Base-by-base conservation (phyloP, 2,888 invertebrate species). In the Temnothorax rugatulus region DNA sequence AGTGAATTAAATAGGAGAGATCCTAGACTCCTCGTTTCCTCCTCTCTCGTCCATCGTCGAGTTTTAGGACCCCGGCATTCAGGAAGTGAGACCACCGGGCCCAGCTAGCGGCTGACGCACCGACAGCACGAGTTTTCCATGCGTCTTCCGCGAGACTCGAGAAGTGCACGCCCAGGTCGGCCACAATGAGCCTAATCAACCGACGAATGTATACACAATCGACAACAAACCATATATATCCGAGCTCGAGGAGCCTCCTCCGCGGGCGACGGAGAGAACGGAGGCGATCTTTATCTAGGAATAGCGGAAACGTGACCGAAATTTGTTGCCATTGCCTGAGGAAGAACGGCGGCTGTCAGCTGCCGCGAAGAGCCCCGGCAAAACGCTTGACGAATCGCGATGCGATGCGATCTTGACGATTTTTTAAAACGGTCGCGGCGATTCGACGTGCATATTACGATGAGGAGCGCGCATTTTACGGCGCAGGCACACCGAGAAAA, bases 171-270 rank as follows among this genome's bases (percentile, higher is more conserved):
- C 89, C 90, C 90, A 85, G 86, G 75, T 83, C 89, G 84, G 69
- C 91, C 90, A 94, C 94, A 94, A 94, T 94, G 93, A 92, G 91
- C 91, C 92, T 93, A 94, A 94, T 94, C 93, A 94, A 91, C 91
- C 94, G 91, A 91, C 91, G 87, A 91, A 90, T 92, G 92, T 93
- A 89, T 88, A 93, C 92, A 92, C 90, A 91, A 92, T 92, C 92
- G 90, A 92, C 93, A 92, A 94, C 94, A 93, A 93, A 91, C 92
- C 91, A 84, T 91, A 86, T 90, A 90, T 87, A 86, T 85, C 59
- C 82, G 69, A 59, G 18, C 21, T 34, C 7, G 71, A 79, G 57
- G 79, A 69, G 79, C 54, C 61, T 44, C 44, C 29, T 79, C 11
- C 25, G 21, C 54, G 57, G 29, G 44, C 41, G 44, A 64, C 52